Evolutionary conservation across 2,113 vertebrate species (phyloP), one percentile per base, ranked within the genome.

Genomic region (Neolamprologus cancellatus): DNA sequence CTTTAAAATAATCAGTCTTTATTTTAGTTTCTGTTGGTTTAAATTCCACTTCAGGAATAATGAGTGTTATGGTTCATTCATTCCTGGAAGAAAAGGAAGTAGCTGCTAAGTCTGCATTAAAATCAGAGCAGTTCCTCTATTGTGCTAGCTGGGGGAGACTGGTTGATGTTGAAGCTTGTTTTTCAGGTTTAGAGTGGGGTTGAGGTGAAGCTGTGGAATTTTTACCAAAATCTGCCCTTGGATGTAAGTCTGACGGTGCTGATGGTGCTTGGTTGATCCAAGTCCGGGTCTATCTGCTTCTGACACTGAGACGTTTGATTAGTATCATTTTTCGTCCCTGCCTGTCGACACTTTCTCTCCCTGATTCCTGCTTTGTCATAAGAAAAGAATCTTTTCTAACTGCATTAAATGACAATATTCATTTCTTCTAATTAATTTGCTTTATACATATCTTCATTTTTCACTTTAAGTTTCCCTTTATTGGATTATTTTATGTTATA

Each of bases 341-440:
- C 59, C 59, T 36, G 61, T 66, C 18, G 2, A 36, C 59, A 64
- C 18, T n/a, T 36, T 20, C 0, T 20, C 32, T 59, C 54, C 54
- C 7, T 5, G 4, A 0, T 28, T 57, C 0, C 23, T 15, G 23
- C 23, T 57, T 57, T 57, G 23, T 57, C 13, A 57, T 28, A 57
- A 28, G 13, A 28, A 57, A 57, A 57, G 0, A 57, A 15, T 57
- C 1, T 57, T 57, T 57, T 28, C 23, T 57, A 8, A 28, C 54
- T 57, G 23, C 23, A 57, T 2, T 57, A 28, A 55, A 55, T 57
- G 3, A 28, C 54, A 28, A 57, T 57, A 55, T 55, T 55, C 23
- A 57, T 57, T 57, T 57, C 23, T 28, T 57, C 13, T 28, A 28
- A 57, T 28, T 15, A 2, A 57, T 57, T 57, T 57, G 7, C 7